Evolutionary conservation across 1,140 invertebrate species (phyloP).

Genomic region (Condylostylus longicornis): DNA sequence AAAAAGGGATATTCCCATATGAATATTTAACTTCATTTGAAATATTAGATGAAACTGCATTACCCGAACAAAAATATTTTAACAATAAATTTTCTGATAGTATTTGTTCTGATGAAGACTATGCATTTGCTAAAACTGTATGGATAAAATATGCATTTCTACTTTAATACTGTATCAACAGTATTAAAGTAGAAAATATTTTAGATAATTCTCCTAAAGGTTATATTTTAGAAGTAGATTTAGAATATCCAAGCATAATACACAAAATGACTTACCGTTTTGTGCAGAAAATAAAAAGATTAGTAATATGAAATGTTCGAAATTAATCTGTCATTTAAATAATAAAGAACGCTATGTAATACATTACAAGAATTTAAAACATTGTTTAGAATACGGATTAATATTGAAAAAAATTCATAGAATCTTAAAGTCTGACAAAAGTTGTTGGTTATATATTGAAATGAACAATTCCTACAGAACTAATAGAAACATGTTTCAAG

Average conservation of each 20-base stretch:
- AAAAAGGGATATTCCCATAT: no score
- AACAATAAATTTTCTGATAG: no score
- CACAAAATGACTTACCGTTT: conserved; percentile 37
- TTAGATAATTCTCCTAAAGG: conserved; percentile 29
- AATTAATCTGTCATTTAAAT: conserved; percentile 27
- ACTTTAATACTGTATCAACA: conserved; percentile 16
- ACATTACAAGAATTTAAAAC: conserved; percentile 36
- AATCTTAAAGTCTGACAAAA: conserved; percentile 37
- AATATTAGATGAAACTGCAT: no score
- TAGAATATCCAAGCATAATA: conserved; percentile 35
- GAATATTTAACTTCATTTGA: no score
- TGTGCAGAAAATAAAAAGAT: conserved; percentile 25
- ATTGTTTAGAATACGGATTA: conserved; percentile 33
- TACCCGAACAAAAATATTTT: no score
- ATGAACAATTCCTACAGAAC: conserved; percentile 30
- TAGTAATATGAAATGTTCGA: conserved; percentile 13
- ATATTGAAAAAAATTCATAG: conserved; percentile 35
- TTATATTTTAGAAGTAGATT: conserved; percentile 38
- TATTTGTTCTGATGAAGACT: no score
- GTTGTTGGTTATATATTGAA: conserved; percentile 35
- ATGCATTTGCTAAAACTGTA: no score
- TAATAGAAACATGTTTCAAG: no score
- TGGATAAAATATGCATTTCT: no score
- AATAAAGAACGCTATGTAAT: conserved; percentile 34
- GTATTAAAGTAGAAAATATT: conserved; percentile 25